Evolutionary conservation across 2,797 vertebrate species (phyloP).

Genomic region (Clarias platycephalus): DNA sequence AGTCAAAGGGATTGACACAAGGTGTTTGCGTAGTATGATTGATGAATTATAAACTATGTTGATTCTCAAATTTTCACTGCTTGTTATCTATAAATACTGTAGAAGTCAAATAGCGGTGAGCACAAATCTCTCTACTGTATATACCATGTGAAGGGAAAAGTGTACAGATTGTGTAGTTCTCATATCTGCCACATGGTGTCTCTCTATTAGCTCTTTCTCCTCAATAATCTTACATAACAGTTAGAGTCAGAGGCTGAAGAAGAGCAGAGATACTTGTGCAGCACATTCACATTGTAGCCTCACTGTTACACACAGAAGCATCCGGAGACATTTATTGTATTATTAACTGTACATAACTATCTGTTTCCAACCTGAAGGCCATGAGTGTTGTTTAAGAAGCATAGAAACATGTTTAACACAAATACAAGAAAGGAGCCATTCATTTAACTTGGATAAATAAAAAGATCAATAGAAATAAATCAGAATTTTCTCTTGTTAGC

Average conservation of each 20-base stretch:
- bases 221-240: slow-evolving; percentile 42
- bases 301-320: too few relatives aligned
- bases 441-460: too few relatives aligned
- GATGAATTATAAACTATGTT: neutral
- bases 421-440: too few relatives aligned
- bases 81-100: neutral
- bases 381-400: too few relatives aligned
- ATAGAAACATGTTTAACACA: too few relatives aligned
- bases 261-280: slow-evolving; percentile 20
- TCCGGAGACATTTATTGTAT: too few relatives aligned
- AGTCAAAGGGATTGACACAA: neutral
- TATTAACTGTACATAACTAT: too few relatives aligned
- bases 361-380: too few relatives aligned
- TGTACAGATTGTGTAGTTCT: slow-evolving; percentile 51
- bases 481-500: too few relatives aligned
- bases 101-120: neutral
- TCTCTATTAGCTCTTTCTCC: slow-evolving; percentile 48
- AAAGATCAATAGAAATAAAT: too few relatives aligned
- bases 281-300: slow-evolving; percentile 11
- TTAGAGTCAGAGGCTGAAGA: slow-evolving; percentile 2
- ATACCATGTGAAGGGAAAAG: neutral
- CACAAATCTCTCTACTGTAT: neutral
- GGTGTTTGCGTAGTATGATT: neutral
- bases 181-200: slow-evolving; percentile 61
- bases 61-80: neutral